phyloP scores from a whole-genome alignment of 2,888 invertebrate species.

The Chloroclysta siterata region DNA sequence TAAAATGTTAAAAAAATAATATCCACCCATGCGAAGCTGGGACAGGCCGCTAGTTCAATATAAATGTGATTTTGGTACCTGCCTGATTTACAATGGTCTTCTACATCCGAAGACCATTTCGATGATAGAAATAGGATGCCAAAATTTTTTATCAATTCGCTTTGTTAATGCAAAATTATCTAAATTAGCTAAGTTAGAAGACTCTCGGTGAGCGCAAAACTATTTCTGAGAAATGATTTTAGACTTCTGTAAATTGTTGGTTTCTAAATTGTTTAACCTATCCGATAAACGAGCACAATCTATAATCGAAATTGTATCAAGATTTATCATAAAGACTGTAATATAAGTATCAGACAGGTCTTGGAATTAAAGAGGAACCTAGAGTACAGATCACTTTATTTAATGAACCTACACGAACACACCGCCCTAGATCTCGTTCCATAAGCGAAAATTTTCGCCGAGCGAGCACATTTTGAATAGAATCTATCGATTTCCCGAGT shows the following conservation, averaged over 20 bases:
- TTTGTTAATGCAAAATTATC: not conserved
- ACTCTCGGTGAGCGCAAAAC: too few relatives aligned
- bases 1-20: too few relatives aligned
- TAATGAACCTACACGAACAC: not conserved
- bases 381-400: not conserved
- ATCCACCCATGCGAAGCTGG: too few relatives aligned
- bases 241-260: not conserved
- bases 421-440: conserved; percentile 5
- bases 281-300: not conserved
- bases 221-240: too few relatives aligned
- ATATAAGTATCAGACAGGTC: too few relatives aligned
- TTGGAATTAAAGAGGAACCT: not conserved
- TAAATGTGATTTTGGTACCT: too few relatives aligned
- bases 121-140: too few relatives aligned
- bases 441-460: conserved; percentile 27
- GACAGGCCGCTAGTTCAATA: too few relatives aligned
- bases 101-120: too few relatives aligned
- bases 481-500: conserved; percentile 44
- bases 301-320: too few relatives aligned
- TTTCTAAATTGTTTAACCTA: not conserved
- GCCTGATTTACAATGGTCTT: not conserved
- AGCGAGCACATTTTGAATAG: conserved; percentile 35
- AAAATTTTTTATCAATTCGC: not conserved
- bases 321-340: too few relatives aligned
- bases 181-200: not conserved